Percentiles rank a stretch among this genome's conserved stretches.
These are phyloP conservation scores for Embiotoca jacksoni DNA, from an alignment of 2,113 vertebrate genomes.

Conservation along the genomic window DNA sequence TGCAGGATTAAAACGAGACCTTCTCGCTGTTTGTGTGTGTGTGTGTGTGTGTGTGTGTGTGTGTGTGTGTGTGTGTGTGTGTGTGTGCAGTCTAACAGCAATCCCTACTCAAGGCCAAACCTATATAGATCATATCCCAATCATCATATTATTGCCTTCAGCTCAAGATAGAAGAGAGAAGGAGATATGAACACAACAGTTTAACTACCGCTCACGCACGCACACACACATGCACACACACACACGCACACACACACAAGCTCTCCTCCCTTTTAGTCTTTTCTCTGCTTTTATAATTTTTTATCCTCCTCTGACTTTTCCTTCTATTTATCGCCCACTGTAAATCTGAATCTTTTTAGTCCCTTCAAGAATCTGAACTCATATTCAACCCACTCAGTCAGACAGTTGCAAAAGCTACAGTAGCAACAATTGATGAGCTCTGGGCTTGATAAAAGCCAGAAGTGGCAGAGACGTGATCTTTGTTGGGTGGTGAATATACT, in stretches of 20 bases:
- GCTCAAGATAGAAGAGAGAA: constrained; percentile 44
- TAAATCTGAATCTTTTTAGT: constrained; percentile 15
- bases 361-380: constrained; percentile 28
- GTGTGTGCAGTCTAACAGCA: constrained; percentile 35
- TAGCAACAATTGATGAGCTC: constrained; percentile 1
- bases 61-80: constrained; percentile 17
- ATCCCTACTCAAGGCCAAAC: constrained; percentile 72
- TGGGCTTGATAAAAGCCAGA: background rate
- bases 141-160: constrained; percentile 72
- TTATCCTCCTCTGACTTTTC: background rate
- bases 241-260: background rate
- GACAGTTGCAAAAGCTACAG: constrained; percentile 1
- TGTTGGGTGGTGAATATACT: background rate
- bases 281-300: constrained; percentile 24
- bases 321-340: constrained; percentile 24
- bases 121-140: constrained; percentile 77
- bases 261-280: constrained; percentile 11
- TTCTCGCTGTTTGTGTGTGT: constrained; percentile 12
- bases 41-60: constrained; percentile 8
- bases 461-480: background rate
- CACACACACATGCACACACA: background rate
- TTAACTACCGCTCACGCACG: constrained; percentile 4
- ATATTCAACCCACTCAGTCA: constrained; percentile 21
- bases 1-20: constrained; percentile 58
- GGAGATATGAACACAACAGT: constrained; percentile 47